These are phyloP conservation scores for Pterocles orientalis DNA, from an alignment of 2,113 vertebrate genomes.

Conservation along the genomic window DNA sequence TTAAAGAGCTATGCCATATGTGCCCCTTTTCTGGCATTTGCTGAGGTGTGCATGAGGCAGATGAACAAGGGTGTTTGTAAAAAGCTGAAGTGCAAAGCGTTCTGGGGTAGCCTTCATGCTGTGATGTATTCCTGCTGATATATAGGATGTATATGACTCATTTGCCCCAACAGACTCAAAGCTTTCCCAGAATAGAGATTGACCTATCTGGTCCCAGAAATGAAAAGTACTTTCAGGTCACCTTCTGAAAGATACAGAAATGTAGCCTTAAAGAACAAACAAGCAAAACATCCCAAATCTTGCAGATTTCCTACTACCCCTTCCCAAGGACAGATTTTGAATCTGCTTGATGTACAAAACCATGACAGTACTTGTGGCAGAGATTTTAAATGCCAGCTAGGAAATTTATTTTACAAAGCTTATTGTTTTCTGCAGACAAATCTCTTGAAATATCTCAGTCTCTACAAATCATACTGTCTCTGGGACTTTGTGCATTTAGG, in stretches of 20 bases:
- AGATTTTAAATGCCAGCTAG: neutral
- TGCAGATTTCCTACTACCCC: neutral
- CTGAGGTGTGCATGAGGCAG: neutral
- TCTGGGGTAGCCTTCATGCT: neutral
- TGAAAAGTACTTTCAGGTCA: neutral
- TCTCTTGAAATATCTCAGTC: neutral
- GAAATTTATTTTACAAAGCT: constrained; percentile 36
- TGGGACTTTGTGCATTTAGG: neutral
- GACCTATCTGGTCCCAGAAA: neutral
- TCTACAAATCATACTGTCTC: constrained; percentile 1
- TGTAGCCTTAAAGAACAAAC: neutral
- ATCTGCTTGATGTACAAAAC: neutral
- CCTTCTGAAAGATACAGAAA: neutral
- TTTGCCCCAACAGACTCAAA: neutral
- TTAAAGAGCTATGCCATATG: neutral
- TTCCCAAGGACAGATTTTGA: neutral
- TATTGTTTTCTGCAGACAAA: constrained; percentile 31
- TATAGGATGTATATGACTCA: neutral
- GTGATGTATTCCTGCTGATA: neutral
- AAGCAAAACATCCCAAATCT: neutral
- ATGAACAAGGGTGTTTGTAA: neutral
- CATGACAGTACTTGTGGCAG: neutral
- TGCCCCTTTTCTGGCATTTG: neutral
- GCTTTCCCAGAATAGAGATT: neutral
- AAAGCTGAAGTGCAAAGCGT: neutral